Evolutionary conservation across 1,140 invertebrate genomes (phyloP), one percentile per base, ranked within the genome.

Genomic region (Bombus fervidus): DNA sequence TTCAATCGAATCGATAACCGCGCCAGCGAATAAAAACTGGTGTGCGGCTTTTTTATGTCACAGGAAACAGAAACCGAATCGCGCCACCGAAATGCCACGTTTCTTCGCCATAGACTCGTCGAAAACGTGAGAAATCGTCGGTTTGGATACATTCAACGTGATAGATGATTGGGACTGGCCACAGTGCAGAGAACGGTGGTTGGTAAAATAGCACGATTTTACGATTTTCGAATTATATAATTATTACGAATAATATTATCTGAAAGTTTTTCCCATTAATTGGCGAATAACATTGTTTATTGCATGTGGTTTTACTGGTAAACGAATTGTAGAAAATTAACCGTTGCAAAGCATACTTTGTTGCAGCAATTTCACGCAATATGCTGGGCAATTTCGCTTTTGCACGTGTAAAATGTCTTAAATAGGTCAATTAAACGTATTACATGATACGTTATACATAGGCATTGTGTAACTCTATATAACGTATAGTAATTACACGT

Each of bases 1-100:
- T 79, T 79, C 82, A 13, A 9, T 47, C 12, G 82, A 84, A 62
- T 84, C 82, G 82, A 72, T 72, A 68, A 84, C 66, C 34, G 31
- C 4, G 59, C 3, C 34, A 1, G 5, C 34, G 71, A 22, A 34
- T 41, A 57, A 77, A 79, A 37, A 68, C 71, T 62, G 71, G 41
- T 22, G 47, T 15, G 81, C 34, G 10, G 41, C 62, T 83, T 83
- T 76, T 83, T 68, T 41, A 76, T 22, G 28, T 31, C 74, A 3
- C 43, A 41, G 59, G 62, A 83, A 83, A 76, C 81, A 66, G 81
- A 34, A 53, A 53, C n/a, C 28, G 53, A n/a, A 43, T 53, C 18
- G 47, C 18, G 18, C 18, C 47, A 53, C 6, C 6, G 47, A 53
- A 53, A 53, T 53, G 47, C 18, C 18, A 53, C 69, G 31, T n/a